These are phyloP conservation scores for Propsilocerus akamusi DNA, from an alignment of 1,140 invertebrate species.

Conservation along the genomic window DNA sequence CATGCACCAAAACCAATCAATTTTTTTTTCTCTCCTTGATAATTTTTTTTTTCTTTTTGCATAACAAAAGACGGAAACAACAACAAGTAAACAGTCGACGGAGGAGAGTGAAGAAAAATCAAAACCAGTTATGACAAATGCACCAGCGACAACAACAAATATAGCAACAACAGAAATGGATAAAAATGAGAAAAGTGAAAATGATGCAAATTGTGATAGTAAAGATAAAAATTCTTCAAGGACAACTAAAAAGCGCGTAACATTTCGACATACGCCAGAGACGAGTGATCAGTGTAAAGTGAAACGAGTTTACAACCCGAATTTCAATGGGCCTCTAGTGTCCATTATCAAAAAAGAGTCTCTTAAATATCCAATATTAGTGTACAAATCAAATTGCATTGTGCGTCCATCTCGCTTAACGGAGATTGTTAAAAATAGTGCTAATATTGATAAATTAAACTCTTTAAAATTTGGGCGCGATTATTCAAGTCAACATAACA, in stretches of 20 bases:
- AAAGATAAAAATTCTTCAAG: slow-evolving; percentile 1
- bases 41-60: slow-evolving; percentile 3
- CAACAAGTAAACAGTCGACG: slow-evolving; percentile 1
- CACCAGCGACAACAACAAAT: neutral
- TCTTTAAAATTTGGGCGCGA: slow-evolving; percentile 18
- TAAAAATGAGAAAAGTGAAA: neutral
- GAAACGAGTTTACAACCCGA: slow-evolving; percentile 22
- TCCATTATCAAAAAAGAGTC: slow-evolving; percentile 24
- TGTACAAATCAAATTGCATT: slow-evolving; percentile 19
- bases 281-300: slow-evolving; percentile 22
- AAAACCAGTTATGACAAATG: slow-evolving; percentile 1
- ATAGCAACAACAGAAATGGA: neutral
- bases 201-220: neutral
- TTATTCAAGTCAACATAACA: slow-evolving; percentile 4
- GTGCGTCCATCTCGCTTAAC: slow-evolving; percentile 21
- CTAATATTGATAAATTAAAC: slow-evolving; percentile 23
- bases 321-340: slow-evolving; percentile 18
- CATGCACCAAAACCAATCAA: neutral
- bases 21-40: slow-evolving; percentile 1
- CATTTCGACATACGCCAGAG: slow-evolving; percentile 22
- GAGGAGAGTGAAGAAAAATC: slow-evolving; percentile 2
- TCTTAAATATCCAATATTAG: slow-evolving; percentile 17
- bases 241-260: slow-evolving; percentile 21
- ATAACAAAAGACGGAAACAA: slow-evolving; percentile 4
- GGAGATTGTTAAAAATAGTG: slow-evolving; percentile 22